Evolutionary conservation across 2,113 vertebrate species (phyloP).

Genomic region (Myocastor coypus): DNA sequence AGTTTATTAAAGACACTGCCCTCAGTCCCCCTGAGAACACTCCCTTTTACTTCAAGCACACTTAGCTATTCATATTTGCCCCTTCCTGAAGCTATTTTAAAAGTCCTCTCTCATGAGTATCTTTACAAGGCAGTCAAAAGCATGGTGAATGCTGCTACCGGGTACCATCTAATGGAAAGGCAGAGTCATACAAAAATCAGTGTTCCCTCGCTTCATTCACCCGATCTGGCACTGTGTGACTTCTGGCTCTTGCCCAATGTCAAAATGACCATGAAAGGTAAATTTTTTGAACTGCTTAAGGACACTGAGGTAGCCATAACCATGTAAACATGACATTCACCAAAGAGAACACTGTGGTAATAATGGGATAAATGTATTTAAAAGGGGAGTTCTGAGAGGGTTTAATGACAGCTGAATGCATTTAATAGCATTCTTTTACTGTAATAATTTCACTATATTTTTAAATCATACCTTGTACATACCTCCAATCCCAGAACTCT

Average conservation of each 20-base stretch:
- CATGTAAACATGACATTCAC: neutral
- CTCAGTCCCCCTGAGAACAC: neutral
- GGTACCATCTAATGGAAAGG: neutral
- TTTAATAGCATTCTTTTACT: neutral
- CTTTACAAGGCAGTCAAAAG: neutral
- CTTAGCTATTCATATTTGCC: neutral
- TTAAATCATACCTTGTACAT: neutral
- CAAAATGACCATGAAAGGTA: neutral
- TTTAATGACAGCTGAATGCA: neutral
- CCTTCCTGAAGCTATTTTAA: neutral
- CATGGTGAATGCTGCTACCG: neutral
- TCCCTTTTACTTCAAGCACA: neutral
- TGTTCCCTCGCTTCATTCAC: neutral
- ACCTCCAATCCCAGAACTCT: neutral
- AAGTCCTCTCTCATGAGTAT: neutral
- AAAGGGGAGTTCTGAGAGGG: neutral
- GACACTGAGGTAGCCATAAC: neutral
- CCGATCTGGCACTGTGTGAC: neutral
- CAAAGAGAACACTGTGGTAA: neutral
- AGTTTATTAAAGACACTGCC: neutral
- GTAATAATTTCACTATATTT: neutral
- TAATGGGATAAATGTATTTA: neutral
- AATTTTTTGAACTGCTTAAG: neutral
- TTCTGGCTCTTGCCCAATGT: neutral
- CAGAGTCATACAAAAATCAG: neutral